Base-by-base conservation (phyloP, 2,797 vertebrate species). In the Knipowitschia caucasica region DNA sequence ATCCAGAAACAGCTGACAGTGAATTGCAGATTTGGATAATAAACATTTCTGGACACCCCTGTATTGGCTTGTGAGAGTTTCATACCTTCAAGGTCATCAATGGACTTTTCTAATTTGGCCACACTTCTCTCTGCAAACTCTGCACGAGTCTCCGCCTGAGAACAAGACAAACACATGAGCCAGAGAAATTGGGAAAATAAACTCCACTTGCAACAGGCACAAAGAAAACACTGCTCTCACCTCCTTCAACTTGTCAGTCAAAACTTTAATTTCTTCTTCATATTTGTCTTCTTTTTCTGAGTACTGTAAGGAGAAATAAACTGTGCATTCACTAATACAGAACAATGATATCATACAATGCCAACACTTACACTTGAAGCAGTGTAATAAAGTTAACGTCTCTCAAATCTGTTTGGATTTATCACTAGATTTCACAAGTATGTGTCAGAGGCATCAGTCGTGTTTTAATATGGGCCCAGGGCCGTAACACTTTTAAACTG, bases 271-370 rank as follows among this genome's bases (percentile, higher is more conserved):
- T 87, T 99, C 97, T 83, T 98, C 96, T 84, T 99, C 96, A 0
- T 98, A 99, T 83, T 98, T 99, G 81, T 99, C 96, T 75, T 99
- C 97, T 85, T 99, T 99, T 89, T 98, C 95, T 1, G 96, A 99
- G 86, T 99, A 99, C 97, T 99, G 86, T 70, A 45, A 43, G 67
- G 64, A 58, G 4, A 67, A 15, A 25, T 17, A 30, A n/a, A n/a
- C n/a, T n/a, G n/a, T n/a, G n/a, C n/a, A n/a, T n/a, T n/a, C n/a
- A n/a, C n/a, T n/a, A n/a, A n/a, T n/a, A n/a, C n/a, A n/a, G n/a
- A n/a, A n/a, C n/a, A n/a, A n/a, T n/a, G n/a, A n/a, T n/a, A n/a
- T n/a, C n/a, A n/a, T n/a, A n/a, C n/a, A n/a, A n/a, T n/a, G n/a
- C n/a, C n/a, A n/a, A 14, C 30, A 33, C 14, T 33, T 33, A 33